Conservation (phyloP, 1,140 invertebrate genomes). For the Xylocopa sonorina region DNA sequence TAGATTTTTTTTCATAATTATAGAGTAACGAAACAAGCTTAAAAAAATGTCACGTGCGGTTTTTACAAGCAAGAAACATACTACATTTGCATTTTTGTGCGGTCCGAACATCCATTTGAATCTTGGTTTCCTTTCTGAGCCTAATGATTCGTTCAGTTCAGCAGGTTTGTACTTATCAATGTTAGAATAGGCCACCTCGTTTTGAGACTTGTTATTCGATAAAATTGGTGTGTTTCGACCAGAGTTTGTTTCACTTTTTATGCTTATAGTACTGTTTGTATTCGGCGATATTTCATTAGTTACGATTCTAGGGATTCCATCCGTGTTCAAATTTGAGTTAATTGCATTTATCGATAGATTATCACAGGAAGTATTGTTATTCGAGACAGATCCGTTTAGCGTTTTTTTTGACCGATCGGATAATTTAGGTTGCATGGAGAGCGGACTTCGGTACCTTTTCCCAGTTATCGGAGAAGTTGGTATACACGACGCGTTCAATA, state of each 20-base stretch:
- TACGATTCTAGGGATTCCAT: not conserved
- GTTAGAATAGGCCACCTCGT: slow-evolving; percentile 45
- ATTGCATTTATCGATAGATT: slow-evolving; percentile 21
- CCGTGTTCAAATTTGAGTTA: slow-evolving; percentile 13
- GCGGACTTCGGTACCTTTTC: slow-evolving; percentile 76
- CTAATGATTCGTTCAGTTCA: slow-evolving; percentile 29
- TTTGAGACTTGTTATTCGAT: slow-evolving; percentile 45
- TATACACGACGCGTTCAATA: slow-evolving; percentile 64
- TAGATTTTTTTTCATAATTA: too few relatives aligned
- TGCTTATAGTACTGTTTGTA: slow-evolving; percentile 20
- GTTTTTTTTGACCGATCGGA: slow-evolving; percentile 65
- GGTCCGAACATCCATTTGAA: slow-evolving; percentile 85
- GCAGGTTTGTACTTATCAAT: slow-evolving; percentile 30
- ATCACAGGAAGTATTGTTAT: slow-evolving; percentile 56
- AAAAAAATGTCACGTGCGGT: not conserved
- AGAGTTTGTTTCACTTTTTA: slow-evolving; percentile 63
- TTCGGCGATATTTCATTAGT: not conserved
- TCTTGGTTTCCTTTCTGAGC: slow-evolving; percentile 68
- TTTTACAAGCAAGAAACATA: slow-evolving; percentile 58
- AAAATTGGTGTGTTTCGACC: slow-evolving; percentile 62
- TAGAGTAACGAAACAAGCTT: too few relatives aligned
- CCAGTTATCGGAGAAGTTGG: slow-evolving; percentile 77
- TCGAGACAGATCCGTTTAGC: slow-evolving; percentile 61
- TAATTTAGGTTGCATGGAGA: slow-evolving; percentile 67
- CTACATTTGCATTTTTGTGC: slow-evolving; percentile 84